Conservation (phyloP, 2,797 vertebrate species). For the Sylvilagus floridanus region DNA sequence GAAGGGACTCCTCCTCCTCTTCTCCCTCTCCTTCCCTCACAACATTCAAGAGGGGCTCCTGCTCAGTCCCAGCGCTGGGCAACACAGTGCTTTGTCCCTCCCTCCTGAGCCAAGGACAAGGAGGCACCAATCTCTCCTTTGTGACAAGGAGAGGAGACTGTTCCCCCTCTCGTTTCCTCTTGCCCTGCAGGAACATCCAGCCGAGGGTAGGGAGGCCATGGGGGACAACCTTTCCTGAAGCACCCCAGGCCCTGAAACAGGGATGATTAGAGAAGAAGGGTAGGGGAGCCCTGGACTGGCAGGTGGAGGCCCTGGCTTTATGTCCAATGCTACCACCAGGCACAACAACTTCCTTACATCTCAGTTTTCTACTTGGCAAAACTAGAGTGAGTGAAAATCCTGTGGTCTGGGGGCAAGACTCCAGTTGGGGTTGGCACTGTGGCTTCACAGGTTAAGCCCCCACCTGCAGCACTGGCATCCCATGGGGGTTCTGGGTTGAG, state of each 20-base stretch:
- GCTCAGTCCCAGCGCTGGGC: background rate
- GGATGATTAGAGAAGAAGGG: background rate
- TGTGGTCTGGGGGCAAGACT: background rate
- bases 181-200: background rate
- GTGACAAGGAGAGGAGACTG: background rate
- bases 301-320: background rate
- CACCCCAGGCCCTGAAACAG: background rate
- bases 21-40: no score
- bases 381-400: background rate
- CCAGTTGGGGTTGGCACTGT: no score
- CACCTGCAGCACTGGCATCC: no score
- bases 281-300: rapidly evolving
- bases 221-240: background rate
- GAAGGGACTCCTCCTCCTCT: background rate
- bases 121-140: background rate
- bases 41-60: background rate
- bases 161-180: background rate
- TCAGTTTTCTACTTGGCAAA: background rate
- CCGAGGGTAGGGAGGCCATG: background rate
- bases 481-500: no score
- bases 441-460: no score
- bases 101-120: background rate
- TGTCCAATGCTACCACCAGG: rapidly evolving
- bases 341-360: background rate
- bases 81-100: background rate